phyloP scores from a whole-genome alignment of 2,888 invertebrate genomes.

The Luffia ferchaultella region DNA sequence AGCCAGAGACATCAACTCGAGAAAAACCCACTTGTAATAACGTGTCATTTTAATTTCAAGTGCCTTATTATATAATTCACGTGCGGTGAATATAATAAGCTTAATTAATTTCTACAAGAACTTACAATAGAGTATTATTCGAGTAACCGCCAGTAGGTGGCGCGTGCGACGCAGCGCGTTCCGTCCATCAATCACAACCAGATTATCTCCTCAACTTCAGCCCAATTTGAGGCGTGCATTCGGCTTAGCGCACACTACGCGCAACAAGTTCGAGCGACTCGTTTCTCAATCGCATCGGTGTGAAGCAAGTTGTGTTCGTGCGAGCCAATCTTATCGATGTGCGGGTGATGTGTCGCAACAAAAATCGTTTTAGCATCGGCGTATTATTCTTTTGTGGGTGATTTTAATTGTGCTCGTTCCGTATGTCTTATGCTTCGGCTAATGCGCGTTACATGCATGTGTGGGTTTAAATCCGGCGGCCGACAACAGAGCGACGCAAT shows the following conservation, averaged over 20 bases:
- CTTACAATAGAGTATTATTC: not conserved
- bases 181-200: slow-evolving; percentile 68
- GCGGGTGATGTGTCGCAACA: slow-evolving; percentile 31
- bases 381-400: slow-evolving; percentile 40
- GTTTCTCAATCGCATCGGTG: not conserved
- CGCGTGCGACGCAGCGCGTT: slow-evolving; percentile 24
- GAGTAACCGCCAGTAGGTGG: slow-evolving; percentile 13
- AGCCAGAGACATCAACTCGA: too few species aligned
- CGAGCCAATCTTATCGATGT: slow-evolving; percentile 5
- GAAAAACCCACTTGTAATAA: too few species aligned
- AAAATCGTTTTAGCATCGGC: slow-evolving; percentile 37
- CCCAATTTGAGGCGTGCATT: slow-evolving; percentile 56
- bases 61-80: too few species aligned
- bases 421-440: slow-evolving; percentile 7
- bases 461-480: slow-evolving; percentile 44
- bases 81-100: too few species aligned
- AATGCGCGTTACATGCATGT: slow-evolving; percentile 15
- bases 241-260: slow-evolving; percentile 47
- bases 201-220: slow-evolving; percentile 72
- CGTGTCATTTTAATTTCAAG: too few species aligned
- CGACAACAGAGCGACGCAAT: slow-evolving; percentile 58
- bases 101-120: not conserved
- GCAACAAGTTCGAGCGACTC: not conserved
- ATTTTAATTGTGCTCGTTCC: slow-evolving; percentile 31
- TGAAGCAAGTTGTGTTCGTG: not conserved